phyloP scores from a whole-genome alignment of 2,888 invertebrate species.

The Callimorpha dominula region DNA sequence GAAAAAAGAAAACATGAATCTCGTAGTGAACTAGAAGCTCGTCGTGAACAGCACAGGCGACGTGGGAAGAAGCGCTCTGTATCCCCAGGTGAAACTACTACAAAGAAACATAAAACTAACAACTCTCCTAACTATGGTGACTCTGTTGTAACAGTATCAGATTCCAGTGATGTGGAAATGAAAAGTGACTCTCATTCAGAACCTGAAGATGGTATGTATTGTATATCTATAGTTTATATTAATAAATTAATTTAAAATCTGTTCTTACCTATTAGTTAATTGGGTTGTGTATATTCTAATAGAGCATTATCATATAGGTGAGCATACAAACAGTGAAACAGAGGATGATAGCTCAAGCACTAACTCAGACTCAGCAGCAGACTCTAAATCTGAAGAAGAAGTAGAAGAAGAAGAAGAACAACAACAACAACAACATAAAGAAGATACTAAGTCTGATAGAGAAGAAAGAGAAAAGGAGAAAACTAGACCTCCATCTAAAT shows the following conservation, averaged over 20 bases:
- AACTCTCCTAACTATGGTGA: constrained; percentile 76
- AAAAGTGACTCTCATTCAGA: constrained; percentile 78
- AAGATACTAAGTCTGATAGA: constrained; percentile 66
- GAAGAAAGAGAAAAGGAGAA: constrained; percentile 76
- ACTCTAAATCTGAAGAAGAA: constrained; percentile 77
- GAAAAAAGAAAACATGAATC: constrained; percentile 92
- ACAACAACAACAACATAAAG: constrained; percentile 29
- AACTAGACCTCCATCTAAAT: constrained; percentile 67
- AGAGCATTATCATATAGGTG: constrained; percentile 61
- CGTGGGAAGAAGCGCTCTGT: constrained; percentile 79
- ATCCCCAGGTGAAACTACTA: constrained; percentile 68
- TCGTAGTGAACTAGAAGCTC: constrained; percentile 90
- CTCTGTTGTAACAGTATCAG: constrained; percentile 82
- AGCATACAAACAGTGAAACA: constrained; percentile 82
- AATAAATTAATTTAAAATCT: not conserved
- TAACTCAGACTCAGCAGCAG: constrained; percentile 74
- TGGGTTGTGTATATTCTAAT: not conserved
- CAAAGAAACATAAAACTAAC: constrained; percentile 73
- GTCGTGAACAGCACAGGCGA: constrained; percentile 88
- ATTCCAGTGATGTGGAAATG: constrained; percentile 82
- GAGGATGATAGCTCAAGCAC: constrained; percentile 81
- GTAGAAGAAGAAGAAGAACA: constrained; percentile 63
- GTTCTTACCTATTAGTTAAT: constrained; percentile 4
- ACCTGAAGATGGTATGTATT: constrained; percentile 75
- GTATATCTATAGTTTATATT: not conserved